These are phyloP conservation scores for Stomatorhinus ivindoensis DNA, from an alignment of 2,113 vertebrate genomes.

Conservation along the genomic window DNA sequence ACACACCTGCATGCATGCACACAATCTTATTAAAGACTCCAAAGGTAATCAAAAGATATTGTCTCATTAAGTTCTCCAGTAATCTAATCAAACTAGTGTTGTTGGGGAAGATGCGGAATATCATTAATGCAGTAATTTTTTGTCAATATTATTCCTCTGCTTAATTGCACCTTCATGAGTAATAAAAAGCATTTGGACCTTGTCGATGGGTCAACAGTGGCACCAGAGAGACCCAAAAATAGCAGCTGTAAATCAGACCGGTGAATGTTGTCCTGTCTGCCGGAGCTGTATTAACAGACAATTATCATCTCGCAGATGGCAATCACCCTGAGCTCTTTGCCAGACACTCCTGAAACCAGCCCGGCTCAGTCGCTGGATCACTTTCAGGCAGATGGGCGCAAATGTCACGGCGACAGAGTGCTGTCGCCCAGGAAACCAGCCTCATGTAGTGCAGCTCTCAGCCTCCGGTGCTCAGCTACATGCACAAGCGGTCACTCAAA, in stretches of 20 bases:
- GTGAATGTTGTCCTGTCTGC: neutral
- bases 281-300: conserved; percentile 4
- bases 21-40: neutral
- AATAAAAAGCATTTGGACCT: neutral
- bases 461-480: neutral
- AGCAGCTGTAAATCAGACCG: neutral
- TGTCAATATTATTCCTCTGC: neutral
- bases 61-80: neutral
- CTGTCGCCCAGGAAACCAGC: conserved; percentile 21
- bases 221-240: neutral
- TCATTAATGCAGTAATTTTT: neutral
- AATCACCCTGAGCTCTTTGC: neutral
- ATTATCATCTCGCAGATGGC: conserved; percentile 9
- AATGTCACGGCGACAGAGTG: conserved; percentile 17
- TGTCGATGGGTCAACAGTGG: neutral
- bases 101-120: neutral
- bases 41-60: neutral
- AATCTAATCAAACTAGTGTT: neutral
- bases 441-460: neutral
- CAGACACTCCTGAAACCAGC: neutral
- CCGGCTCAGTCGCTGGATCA: neutral
- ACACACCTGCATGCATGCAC: neutral
- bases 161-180: neutral
- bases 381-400: conserved; percentile 23
- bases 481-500: neutral